Base-by-base conservation (phyloP, 2,888 invertebrate species). In the Oscheius sp. region DNA sequence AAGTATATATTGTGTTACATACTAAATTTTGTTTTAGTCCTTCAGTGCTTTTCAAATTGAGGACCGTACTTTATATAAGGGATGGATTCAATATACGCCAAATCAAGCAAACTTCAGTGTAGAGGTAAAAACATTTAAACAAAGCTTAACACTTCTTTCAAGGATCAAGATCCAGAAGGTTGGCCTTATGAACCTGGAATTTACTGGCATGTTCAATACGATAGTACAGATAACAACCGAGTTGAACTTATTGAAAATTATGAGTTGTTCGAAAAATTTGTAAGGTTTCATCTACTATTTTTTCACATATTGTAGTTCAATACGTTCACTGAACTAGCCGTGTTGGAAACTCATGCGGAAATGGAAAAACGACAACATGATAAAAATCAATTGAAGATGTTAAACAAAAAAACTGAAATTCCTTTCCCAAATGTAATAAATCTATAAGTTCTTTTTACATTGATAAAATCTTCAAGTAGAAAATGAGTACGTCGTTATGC, bases 131-230 rank as follows among this genome's bases (percentile, higher is more conserved):
- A 20, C 8, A 12, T 38, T 1, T 57, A 26, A 12, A 26, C 24
- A 22, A 33, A 20, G 1, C 33, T 4, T 32, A 6, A 9, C 2
- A 4, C n/a, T 30, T 20, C 12, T 4, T 57, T 22, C 12, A 38
- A 57, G 57, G 59, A 59, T 30, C 28, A 41, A 22, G 59, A 59
- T 26, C 44, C 41, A n/a, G 59, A 59, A 28, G 59, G 59, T 14
- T 59, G 59, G 59, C 59, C 59, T 9, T 59, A 59, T 38, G 59
- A 59, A 14, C 59, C 44, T 24, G 14, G 12, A 3, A 17, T 59
- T 24, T 44, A 59, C 41, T 59, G 59, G 59, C 41, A 44, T 14
- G 26, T 59, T 14, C 26, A 44, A n/a, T 20, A 26, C n/a, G 41
- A 57, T 1, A 12, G 38, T 17, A 4, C 9, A 9, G 41, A 36